Conservation (phyloP, 2,797 vertebrate genomes). For the Oreochromis mossambicus region DNA sequence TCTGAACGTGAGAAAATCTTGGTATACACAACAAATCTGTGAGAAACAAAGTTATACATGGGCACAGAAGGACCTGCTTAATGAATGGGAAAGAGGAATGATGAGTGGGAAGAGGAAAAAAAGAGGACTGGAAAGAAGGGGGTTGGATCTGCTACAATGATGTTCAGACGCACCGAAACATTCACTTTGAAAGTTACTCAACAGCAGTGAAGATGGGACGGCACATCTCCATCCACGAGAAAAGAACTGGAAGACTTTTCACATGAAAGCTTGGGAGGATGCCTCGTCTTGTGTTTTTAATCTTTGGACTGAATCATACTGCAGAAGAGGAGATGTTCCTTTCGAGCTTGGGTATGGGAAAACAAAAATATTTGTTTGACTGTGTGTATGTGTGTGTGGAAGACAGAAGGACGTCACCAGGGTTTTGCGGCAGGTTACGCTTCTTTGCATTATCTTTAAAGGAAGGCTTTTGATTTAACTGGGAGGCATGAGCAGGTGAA, state of each 20-base stretch:
- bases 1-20: not conserved
- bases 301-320: slow-evolving; percentile 14
- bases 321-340: slow-evolving; percentile 11
- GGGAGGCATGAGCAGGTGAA: slow-evolving; percentile 7
- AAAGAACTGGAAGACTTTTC: slow-evolving; percentile 2
- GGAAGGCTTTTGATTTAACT: not conserved
- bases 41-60: not conserved
- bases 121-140: slow-evolving; percentile 46
- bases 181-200: slow-evolving; percentile 21
- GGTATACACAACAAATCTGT: slow-evolving; percentile 43
- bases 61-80: not conserved
- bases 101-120: slow-evolving; percentile 32
- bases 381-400: not conserved
- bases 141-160: slow-evolving; percentile 28
- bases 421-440: slow-evolving; percentile 22
- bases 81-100: slow-evolving; percentile 12
- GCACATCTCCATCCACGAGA: slow-evolving; percentile 18
- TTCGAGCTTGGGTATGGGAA: slow-evolving; percentile 44
- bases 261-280: slow-evolving; percentile 9
- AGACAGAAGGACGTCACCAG: slow-evolving; percentile 15
- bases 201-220: not conserved
- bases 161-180: slow-evolving; percentile 7
- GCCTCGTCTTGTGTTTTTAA: slow-evolving; percentile 16
- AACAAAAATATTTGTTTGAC: slow-evolving; percentile 26
- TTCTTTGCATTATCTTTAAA: not conserved